These are phyloP conservation scores for Buteo buteo DNA, from an alignment of 2,113 vertebrate genomes.

Conservation along the genomic window DNA sequence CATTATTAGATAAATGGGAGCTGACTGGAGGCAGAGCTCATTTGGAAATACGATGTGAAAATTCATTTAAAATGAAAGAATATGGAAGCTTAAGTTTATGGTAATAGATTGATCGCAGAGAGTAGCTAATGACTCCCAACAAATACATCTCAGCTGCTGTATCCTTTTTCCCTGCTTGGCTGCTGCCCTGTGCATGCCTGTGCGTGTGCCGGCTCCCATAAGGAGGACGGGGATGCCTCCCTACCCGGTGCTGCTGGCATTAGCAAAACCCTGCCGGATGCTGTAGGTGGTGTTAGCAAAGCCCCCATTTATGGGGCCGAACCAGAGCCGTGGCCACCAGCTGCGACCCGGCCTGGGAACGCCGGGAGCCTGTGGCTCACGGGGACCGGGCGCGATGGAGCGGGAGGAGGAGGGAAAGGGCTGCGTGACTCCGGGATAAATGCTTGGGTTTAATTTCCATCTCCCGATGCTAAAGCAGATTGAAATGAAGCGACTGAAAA, in stretches of 20 bases:
- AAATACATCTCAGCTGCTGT: conserved; percentile 36
- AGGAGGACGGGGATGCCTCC: conserved; percentile 10
- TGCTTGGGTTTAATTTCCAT: background rate
- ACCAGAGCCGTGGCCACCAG: background rate
- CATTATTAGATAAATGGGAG: conserved; percentile 78
- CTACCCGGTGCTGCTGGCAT: background rate
- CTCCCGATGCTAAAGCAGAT: background rate
- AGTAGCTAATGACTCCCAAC: conserved; percentile 69
- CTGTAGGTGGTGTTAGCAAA: background rate
- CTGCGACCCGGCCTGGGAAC: background rate
- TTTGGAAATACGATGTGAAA: conserved; percentile 76
- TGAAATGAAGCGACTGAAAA: background rate
- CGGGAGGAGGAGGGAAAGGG: background rate
- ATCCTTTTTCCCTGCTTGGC: background rate
- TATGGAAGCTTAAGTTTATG: conserved; percentile 73
- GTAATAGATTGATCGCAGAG: conserved; percentile 70
- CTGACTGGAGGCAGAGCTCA: conserved; percentile 75
- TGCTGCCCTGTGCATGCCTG: background rate
- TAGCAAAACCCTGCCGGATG: background rate
- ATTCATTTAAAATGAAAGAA: conserved; percentile 78
- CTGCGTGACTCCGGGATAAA: background rate
- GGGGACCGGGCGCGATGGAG: accelerated
- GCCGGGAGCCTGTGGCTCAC: accelerated
- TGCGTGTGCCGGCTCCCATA: background rate
- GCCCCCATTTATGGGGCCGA: background rate